A percentile compares a stretch with the other conserved stretches of the same genome.
Conservation (phyloP, 1,140 invertebrate species). For the Dendrolimus kikuchii region DNA sequence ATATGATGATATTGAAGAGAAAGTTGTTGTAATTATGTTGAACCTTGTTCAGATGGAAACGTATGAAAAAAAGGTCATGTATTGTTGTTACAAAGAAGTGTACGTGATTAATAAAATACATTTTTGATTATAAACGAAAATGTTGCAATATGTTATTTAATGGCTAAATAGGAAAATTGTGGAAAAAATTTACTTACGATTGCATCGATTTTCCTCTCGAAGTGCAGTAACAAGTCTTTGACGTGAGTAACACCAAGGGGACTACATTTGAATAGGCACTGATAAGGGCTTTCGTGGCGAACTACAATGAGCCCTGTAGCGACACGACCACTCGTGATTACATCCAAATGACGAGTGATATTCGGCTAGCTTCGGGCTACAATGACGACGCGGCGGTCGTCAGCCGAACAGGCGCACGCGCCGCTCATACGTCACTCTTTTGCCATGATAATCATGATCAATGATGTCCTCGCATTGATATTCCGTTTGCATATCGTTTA, state of each 20-base stretch:
- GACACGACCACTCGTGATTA: slow-evolving; percentile 58
- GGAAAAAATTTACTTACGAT: slow-evolving; percentile 43
- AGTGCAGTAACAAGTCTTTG: slow-evolving; percentile 44
- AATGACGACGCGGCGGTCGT: slow-evolving; percentile 3
- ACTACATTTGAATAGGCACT: slow-evolving; percentile 69
- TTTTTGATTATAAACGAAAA: slow-evolving; percentile 18
- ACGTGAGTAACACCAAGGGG: slow-evolving; percentile 42
- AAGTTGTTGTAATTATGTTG: slow-evolving; percentile 15
- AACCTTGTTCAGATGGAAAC: background rate
- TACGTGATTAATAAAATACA: slow-evolving; percentile 1
- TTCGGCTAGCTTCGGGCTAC: background rate
- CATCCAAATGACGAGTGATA: slow-evolving; percentile 52
- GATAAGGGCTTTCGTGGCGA: slow-evolving; percentile 60
- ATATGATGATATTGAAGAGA: slow-evolving; percentile 19
- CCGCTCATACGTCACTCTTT: slow-evolving; percentile 1
- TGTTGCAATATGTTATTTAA: slow-evolving; percentile 39
- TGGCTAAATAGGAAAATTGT: slow-evolving; percentile 13
- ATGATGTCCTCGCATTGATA: background rate
- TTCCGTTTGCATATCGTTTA: background rate
- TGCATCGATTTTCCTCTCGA: slow-evolving; percentile 64
- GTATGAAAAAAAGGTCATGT: background rate
- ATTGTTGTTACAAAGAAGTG: background rate
- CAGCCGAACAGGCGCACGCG: slow-evolving; percentile 11
- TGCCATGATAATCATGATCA: background rate
- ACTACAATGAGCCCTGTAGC: slow-evolving; percentile 64